Conservation (phyloP, 2,888 invertebrate species). For the Dynastes grantii region DNA sequence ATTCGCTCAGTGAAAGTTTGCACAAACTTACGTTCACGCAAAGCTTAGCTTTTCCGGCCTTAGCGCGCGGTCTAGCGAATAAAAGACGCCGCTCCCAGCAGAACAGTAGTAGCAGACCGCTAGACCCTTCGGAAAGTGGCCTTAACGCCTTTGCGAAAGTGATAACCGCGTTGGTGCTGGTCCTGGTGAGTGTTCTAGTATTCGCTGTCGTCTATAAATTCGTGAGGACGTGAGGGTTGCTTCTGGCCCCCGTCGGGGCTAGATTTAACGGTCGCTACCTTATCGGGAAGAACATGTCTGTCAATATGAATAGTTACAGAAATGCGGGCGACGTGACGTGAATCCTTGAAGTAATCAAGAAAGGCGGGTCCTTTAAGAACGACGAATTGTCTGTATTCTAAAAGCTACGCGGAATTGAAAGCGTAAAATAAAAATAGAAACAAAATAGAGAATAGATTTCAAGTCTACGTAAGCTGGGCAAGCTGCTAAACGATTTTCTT, state of each 20-base stretch:
- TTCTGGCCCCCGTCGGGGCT: conserved; percentile 76
- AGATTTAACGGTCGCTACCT: conserved; percentile 58
- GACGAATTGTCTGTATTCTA: conserved; percentile 2
- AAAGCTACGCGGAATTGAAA: conserved; percentile 23
- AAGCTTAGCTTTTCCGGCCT: conserved; percentile 81
- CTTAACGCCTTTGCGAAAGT: conserved; percentile 82
- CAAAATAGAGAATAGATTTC: conserved; percentile 1
- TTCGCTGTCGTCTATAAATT: conserved; percentile 84
- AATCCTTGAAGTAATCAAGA: conserved; percentile 32
- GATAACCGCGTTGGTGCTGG: conserved; percentile 79
- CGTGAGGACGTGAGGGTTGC: conserved; percentile 84
- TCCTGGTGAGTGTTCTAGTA: conserved; percentile 80
- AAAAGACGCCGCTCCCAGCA: conserved; percentile 75
- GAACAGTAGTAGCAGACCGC: conserved; percentile 71
- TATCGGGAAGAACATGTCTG: conserved; percentile 57
- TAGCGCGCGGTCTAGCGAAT: conserved; percentile 79
- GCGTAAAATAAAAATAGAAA: background rate
- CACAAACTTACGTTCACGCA: conserved; percentile 84
- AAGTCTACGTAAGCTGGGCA: background rate
- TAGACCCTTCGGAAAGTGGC: conserved; percentile 78
- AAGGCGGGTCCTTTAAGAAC: background rate
- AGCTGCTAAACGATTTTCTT: conserved; percentile 20
- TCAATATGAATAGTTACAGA: conserved; percentile 52
- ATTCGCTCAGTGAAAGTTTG: conserved; percentile 80
- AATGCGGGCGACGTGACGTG: conserved; percentile 58